Base-by-base conservation (phyloP, 2,888 invertebrate genomes). In the Aricia artaxerxes region DNA sequence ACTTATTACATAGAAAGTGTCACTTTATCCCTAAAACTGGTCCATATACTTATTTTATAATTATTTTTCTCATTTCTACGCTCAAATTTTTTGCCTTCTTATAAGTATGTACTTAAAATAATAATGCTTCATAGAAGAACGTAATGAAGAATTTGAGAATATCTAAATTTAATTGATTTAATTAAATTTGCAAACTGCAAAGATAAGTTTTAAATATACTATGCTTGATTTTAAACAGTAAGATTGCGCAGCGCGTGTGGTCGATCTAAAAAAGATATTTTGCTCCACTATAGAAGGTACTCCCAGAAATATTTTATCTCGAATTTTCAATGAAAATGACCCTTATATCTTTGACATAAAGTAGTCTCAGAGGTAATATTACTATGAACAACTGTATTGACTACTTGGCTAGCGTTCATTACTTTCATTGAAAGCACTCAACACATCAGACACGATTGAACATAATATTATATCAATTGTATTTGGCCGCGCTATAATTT, bases 401-500 rank as follows among this genome's bases (percentile, higher is more conserved):
- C 61, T 24, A 61, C 57, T 64, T 64, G 64, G 31, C 64, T 11
- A 31, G 64, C 64, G 9, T 16, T 69, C 69, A 38, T 69, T 69
- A 69, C 13, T 11, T 35, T 69, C 69, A 69, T 69, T 69, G 35
- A 69, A 38, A 69, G 35, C 69, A 38, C 69, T 69, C 69, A 35
- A 38, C 69, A 69, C 13, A 69, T 69, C 38, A 35, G 13, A 35
- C 5, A 35, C 4, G 11, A 69, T 69, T 69, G 69, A 35, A 69
- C 69, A 69, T 13, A 35, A 7, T 64, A 31, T 38, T 64, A 31
- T 38, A 69, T 38, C 69, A 69, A 69, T 69, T 69, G 69, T 69
- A 38, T 69, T 35, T 16, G 16, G 69, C 24, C 64, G 64, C 64
- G 16, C 69, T 38, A 69, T 69, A 69, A 69, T 69, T 69, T 69